Evolutionary conservation across 1,140 invertebrate species (phyloP).

Genomic region (Episyrphus balteatus): DNA sequence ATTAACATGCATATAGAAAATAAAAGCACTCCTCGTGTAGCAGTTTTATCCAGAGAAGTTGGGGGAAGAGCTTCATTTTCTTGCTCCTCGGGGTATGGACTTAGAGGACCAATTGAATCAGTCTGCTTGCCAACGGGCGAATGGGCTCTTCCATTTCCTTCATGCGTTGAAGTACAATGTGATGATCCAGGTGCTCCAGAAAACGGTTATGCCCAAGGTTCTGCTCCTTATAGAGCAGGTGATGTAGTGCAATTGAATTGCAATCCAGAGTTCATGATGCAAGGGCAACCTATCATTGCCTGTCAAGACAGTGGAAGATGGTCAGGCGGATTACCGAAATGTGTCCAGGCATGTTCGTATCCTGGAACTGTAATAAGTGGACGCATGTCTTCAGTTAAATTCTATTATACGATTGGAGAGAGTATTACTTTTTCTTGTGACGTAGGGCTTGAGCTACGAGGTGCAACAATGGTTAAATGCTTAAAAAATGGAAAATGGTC

Average conservation of each 20-base stretch:
- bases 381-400: constrained; percentile 73
- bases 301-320: constrained; percentile 82
- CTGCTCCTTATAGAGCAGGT: constrained; percentile 62
- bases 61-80: constrained; percentile 67
- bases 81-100: constrained; percentile 64
- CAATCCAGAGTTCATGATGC: constrained; percentile 76
- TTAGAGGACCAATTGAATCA: constrained; percentile 61
- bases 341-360: constrained; percentile 74
- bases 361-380: constrained; percentile 74
- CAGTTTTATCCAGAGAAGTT: constrained; percentile 60
- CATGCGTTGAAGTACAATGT: constrained; percentile 69
- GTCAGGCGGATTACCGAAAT: constrained; percentile 72
- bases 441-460: constrained; percentile 59
- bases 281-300: constrained; percentile 69
- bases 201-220: constrained; percentile 64
- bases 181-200: constrained; percentile 55
- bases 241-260: constrained; percentile 78
- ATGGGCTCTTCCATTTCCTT: constrained; percentile 64
- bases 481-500: constrained; percentile 77
- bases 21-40: constrained; percentile 49
- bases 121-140: constrained; percentile 65
- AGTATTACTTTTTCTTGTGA: constrained; percentile 77
- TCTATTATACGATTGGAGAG: constrained; percentile 75
- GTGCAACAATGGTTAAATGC: constrained; percentile 63
- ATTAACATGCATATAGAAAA: constrained; percentile 40